Conservation (phyloP, 2,797 vertebrate genomes). For the Meda fulgida region DNA sequence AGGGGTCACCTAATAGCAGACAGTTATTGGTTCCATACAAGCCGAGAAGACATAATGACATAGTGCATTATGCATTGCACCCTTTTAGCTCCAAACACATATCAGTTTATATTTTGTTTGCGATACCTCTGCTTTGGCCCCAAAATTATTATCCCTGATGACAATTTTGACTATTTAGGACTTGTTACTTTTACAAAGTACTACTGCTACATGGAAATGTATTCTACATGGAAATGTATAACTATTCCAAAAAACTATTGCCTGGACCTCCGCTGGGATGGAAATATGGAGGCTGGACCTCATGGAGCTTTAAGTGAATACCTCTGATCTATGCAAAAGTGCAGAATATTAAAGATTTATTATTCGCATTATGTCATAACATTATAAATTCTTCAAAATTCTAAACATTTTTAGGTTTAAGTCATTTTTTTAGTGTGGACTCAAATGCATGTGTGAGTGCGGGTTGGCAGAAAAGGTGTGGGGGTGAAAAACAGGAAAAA, state of each 20-base stretch:
- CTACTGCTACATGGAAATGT: neutral
- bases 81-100: neutral
- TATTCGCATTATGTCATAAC: neutral
- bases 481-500: constrained; percentile 31
- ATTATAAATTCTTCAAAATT: neutral
- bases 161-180: neutral
- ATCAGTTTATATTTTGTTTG: neutral
- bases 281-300: neutral
- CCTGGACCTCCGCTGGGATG: neutral
- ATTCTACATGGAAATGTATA: neutral
- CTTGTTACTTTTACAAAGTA: neutral
- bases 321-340: neutral
- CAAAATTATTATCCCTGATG: neutral
- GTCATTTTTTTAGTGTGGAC: neutral
- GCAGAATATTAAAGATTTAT: neutral
- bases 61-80: neutral
- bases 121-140: neutral
- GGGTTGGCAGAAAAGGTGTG: neutral
- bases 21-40: neutral
- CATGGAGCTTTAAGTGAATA: neutral
- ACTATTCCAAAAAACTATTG: neutral
- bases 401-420: neutral
- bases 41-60: neutral
- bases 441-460: neutral
- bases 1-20: neutral